phyloP scores from a whole-genome alignment of 2,888 invertebrate species.

The Galeopsomyia nigrocyanea region DNA sequence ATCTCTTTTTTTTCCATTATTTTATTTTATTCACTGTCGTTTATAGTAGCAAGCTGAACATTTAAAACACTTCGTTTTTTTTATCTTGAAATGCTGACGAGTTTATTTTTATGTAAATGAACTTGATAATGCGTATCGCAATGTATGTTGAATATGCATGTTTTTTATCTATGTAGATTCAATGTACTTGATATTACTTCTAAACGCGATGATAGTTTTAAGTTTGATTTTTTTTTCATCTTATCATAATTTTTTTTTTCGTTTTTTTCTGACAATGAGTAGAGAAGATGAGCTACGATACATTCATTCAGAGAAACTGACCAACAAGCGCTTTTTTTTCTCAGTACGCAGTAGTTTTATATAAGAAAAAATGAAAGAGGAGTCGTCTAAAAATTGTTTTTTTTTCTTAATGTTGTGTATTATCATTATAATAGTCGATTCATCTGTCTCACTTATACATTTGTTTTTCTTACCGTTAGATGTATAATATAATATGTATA shows the following conservation, averaged over 20 bases:
- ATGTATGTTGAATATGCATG: slow-evolving; percentile 38
- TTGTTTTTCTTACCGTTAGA: slow-evolving; percentile 37
- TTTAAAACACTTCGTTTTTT: slow-evolving; percentile 36
- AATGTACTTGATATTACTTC: slow-evolving; percentile 38
- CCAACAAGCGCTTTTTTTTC: slow-evolving; percentile 32
- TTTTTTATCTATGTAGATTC: slow-evolving; percentile 40
- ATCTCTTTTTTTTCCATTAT: slow-evolving; percentile 7
- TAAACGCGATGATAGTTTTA: slow-evolving; percentile 38
- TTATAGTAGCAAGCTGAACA: slow-evolving; percentile 47
- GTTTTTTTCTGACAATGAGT: slow-evolving; percentile 33
- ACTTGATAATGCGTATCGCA: slow-evolving; percentile 43
- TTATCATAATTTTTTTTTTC: slow-evolving; percentile 8
- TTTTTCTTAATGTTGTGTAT: slow-evolving; percentile 24
- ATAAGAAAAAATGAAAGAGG: slow-evolving; percentile 42
- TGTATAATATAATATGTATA: slow-evolving; percentile 42
- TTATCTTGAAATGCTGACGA: slow-evolving; percentile 38
- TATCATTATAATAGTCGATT: slow-evolving; percentile 38
- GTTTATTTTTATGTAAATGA: slow-evolving; percentile 25
- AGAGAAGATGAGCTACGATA: slow-evolving; percentile 41
- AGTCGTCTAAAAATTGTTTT: slow-evolving; percentile 27
- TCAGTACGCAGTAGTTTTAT: slow-evolving; percentile 20
- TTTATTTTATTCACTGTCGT: slow-evolving; percentile 41
- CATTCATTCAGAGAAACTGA: slow-evolving; percentile 44
- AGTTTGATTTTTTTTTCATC: slow-evolving; percentile 37
- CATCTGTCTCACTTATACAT: slow-evolving; percentile 44